Evolutionary conservation across 2,113 vertebrate genomes (phyloP).

Genomic region (Archocentrus centrarchus): DNA sequence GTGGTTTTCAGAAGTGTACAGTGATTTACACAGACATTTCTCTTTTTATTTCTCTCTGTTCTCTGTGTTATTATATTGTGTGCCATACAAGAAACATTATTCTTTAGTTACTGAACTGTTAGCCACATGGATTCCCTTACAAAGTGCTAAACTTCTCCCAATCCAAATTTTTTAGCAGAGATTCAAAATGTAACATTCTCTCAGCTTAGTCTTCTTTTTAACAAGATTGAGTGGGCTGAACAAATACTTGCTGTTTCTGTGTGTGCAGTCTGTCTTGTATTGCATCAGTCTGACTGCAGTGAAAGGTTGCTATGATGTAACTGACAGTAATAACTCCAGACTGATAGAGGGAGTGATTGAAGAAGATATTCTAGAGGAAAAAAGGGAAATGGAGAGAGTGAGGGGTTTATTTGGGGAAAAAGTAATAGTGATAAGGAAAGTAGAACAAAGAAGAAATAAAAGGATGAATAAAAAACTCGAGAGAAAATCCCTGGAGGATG

Average conservation of each 20-base stretch:
- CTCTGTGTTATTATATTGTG: neutral
- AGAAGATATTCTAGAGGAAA: neutral
- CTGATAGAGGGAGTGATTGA: conserved; percentile 34
- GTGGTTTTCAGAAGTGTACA: too few species aligned
- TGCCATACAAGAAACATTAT: neutral
- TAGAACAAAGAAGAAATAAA: neutral
- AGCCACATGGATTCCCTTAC: too few species aligned
- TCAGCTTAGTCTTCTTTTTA: neutral
- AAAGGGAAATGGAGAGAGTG: neutral
- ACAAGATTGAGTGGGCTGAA: neutral
- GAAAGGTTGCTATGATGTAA: conserved; percentile 79
- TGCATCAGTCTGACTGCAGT: conserved; percentile 71
- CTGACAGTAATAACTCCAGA: conserved; percentile 73
- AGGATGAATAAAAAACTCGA: neutral
- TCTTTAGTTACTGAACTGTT: neutral
- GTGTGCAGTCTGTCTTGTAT: conserved; percentile 28
- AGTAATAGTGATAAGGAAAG: neutral
- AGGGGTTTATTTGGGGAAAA: neutral
- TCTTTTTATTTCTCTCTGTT: too few species aligned
- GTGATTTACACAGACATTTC: too few species aligned
- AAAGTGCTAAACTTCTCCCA: neutral
- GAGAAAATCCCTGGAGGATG: neutral
- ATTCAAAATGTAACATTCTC: neutral
- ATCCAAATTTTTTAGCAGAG: neutral
- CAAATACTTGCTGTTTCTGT: neutral